Percentiles rank a stretch among this genome's conserved stretches.
phyloP scores from a whole-genome alignment of 2,888 invertebrate species.

The Thera britannica region DNA sequence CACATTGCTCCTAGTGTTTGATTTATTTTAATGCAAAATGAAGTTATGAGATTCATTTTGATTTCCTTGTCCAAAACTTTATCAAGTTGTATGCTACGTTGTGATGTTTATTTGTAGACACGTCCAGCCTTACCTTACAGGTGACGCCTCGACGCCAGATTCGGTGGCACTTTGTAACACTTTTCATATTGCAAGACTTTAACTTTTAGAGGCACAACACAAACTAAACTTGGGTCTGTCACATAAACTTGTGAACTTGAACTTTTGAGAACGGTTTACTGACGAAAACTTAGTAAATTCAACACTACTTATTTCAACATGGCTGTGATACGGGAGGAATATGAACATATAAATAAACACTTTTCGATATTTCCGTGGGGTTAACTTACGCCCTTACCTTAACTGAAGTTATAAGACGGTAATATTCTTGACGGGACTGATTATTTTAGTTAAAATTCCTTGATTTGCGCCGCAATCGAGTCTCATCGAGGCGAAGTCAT shows the following conservation, averaged over 20 bases:
- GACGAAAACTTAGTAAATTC: conserved; percentile 81
- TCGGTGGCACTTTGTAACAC: conserved; percentile 83
- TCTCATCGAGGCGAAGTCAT: conserved; percentile 70
- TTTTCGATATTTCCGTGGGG: conserved; percentile 79
- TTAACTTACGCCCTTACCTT: conserved; percentile 85
- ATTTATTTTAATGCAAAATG: conserved; percentile 5
- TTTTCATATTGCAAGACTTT: conserved; percentile 81
- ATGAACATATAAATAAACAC: conserved; percentile 84
- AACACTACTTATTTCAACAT: conserved; percentile 83
- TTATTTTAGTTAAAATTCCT: conserved; percentile 67
- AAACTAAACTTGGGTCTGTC: conserved; percentile 82
- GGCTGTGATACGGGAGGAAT: conserved; percentile 83
- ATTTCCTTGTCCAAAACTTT: conserved; percentile 10
- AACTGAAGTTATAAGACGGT: conserved; percentile 78
- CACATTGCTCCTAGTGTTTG: not conserved
- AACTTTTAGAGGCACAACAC: conserved; percentile 82
- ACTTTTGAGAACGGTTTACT: conserved; percentile 77
- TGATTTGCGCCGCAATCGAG: conserved; percentile 74
- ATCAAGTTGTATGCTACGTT: conserved; percentile 66
- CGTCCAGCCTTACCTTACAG: conserved; percentile 84
- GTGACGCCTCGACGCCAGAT: conserved; percentile 82
- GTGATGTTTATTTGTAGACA: conserved; percentile 81
- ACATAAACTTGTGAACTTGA: conserved; percentile 82
- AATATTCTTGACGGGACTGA: conserved; percentile 77
- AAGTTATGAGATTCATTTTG: conserved; percentile 3